phyloP scores from a whole-genome alignment of 1,140 invertebrate genomes.

The Lamellibrachia luymesi region DNA sequence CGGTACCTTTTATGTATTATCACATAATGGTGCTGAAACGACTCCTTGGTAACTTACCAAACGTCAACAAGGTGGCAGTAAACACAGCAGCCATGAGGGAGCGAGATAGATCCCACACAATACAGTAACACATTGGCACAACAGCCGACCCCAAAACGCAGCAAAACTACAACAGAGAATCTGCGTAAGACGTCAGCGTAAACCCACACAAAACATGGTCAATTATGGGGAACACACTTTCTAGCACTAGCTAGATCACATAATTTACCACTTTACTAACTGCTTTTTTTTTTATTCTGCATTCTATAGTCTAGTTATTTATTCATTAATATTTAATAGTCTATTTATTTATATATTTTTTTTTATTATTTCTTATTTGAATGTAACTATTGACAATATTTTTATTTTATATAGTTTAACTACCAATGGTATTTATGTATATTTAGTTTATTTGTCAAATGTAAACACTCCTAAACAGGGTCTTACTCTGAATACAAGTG shows the following conservation, averaged over 20 bases:
- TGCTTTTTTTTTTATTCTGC: neutral
- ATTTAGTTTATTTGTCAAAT: too few species aligned
- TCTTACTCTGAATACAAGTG: too few species aligned
- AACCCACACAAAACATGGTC: neutral
- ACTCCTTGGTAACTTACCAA: slow-evolving; percentile 66
- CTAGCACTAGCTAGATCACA: too few species aligned
- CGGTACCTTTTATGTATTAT: neutral
- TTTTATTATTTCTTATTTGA: too few species aligned
- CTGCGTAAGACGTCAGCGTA: neutral
- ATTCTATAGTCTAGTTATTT: too few species aligned
- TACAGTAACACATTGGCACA: neutral
- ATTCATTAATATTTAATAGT: too few species aligned
- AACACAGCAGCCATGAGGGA: slow-evolving; percentile 76
- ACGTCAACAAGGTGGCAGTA: slow-evolving; percentile 77
- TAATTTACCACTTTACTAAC: neutral
- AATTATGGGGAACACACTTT: neutral
- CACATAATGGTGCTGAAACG: neutral
- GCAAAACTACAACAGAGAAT: slow-evolving; percentile 29
- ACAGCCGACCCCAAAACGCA: slow-evolving; percentile 22
- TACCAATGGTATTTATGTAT: too few species aligned
- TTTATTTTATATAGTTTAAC: too few species aligned
- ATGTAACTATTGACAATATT: too few species aligned
- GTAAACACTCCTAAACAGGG: too few species aligned
- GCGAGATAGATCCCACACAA: slow-evolving; percentile 77
- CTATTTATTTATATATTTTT: too few species aligned